Base-by-base conservation (phyloP, 2,797 vertebrate genomes). In the Lagorchestes hirsutus region DNA sequence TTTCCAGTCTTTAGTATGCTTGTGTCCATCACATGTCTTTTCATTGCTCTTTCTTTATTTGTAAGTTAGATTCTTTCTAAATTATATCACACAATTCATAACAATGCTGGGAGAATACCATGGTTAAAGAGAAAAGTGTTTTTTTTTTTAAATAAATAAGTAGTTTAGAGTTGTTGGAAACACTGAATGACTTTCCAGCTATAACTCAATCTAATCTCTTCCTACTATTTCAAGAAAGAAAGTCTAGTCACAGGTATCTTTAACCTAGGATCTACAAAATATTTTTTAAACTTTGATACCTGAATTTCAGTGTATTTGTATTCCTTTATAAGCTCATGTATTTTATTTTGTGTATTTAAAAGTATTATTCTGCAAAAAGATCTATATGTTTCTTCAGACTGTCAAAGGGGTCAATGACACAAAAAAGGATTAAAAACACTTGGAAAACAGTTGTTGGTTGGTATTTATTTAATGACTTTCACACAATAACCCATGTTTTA, bases 51-150 rank as follows among this genome's bases (percentile, higher is more conserved):
- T 46, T 46, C 8, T n/a, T 18, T 96, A 5, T 94, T 93, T 56
- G 91, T 59, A 95, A 93, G 31, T 92, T 58, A 90, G 46, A 2
- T 90, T 93, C 55, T 90, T 94, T 93, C 46, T 94, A 92, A 90
- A 91, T 24, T 55, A 16, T 90, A 87, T 94, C 31, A 91, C 67
- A 92, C 18, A 46, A 92, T 91, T 93, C 87, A 91, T 82, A 87
- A 87, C 24, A 87, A 14, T 82, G 40, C 74, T 27, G 10, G 40
- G 40, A 87, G 24, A 87, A 87, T 40, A 82, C 6, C 34, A 82
- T 40, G 40, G n/a, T 82, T 82, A 40, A 82, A 40, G 67, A 82
- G 67, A 82, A 82, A 46, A 59, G 58, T 58, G 9, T 10, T 59
- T 2, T 40, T 74, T 40, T 46, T 46, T 82, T 82, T 50, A 50